Evolutionary conservation across 2,797 vertebrate genomes (phyloP).

Genomic region (Gadopsis marmoratus): DNA sequence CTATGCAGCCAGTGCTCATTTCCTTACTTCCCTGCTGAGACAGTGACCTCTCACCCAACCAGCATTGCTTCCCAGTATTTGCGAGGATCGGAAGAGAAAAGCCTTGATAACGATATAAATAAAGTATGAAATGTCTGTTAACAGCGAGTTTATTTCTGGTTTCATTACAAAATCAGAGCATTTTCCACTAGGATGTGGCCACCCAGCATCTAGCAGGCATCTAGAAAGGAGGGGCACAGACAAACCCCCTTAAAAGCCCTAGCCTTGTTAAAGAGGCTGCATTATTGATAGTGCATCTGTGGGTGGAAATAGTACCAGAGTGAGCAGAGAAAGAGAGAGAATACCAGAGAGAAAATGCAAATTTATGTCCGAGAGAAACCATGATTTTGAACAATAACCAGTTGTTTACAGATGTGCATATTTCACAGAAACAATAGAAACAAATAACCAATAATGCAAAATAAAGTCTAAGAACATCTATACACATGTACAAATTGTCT

Average conservation of each 20-base stretch:
- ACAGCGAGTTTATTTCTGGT: conserved; percentile 33
- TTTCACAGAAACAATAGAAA: neutral
- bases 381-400: neutral
- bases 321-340: conserved; percentile 7
- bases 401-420: conserved; percentile 1
- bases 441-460: neutral
- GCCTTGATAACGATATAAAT: conserved; percentile 34
- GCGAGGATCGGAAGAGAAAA: conserved; percentile 30
- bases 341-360: conserved; percentile 14
- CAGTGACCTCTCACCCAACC: conserved; percentile 27
- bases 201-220: conserved; percentile 42
- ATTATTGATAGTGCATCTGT: conserved; percentile 78
- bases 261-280: conserved; percentile 67
- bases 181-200: conserved; percentile 48
- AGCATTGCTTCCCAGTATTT: conserved; percentile 27
- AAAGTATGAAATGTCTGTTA: conserved; percentile 42
- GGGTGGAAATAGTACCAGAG: conserved; percentile 45
- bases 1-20: conserved; percentile 14
- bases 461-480: neutral
- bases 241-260: conserved; percentile 69
- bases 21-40: conserved; percentile 10
- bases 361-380: conserved; percentile 16
- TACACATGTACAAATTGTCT: neutral
- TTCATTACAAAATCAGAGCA: conserved; percentile 33
- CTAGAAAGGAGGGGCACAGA: conserved; percentile 36